Base-by-base conservation (phyloP, 2,113 vertebrate genomes). In the Zosterops lateralis region DNA sequence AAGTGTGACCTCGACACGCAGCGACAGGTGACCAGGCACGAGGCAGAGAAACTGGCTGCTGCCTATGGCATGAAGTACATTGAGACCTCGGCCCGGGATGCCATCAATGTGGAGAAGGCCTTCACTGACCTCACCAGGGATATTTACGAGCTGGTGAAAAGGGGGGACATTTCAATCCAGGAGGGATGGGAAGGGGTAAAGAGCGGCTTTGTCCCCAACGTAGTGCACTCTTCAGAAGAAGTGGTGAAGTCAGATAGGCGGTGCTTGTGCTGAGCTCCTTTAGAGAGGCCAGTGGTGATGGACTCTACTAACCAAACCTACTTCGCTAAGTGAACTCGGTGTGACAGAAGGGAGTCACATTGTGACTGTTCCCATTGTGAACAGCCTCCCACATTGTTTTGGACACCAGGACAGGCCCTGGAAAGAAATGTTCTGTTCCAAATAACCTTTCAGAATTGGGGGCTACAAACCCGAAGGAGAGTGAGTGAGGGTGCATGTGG, bases 181-280 rank as follows among this genome's bases (percentile, higher is more conserved):
- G 99, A 99, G 87, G 99, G 99, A 84, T 99, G 99, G 99, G 99
- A 99, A 97, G 99, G 99, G 42, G 99, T 99, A 90, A 99, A 99
- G 98, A 99, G 99, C 1, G 99, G 99, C 78, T 98, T 99, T 75
- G 99, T 99, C 53, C 99, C 99, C 57, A 99, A 99, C 4, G 98
- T 98, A 60, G 98, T 99, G 93, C 99, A 99, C 92, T 99, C 99
- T 40, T 99, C 99, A 3, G 99, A 99, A 97, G 99, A 99, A 97
- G 99, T 99, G 87, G 98, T 98, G 97, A 99, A 99, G 93, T 98
- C 98, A 95, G 98, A 98, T 94, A 98, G 99, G 93, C 97, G 98
- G 57, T 99, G 99, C 95, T 97, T 98, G 97, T 99, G 99, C 98
- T 99, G 98, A 99, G 97, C 94, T 88, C 84, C 42, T 60, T 90